Evolutionary conservation across 2,888 invertebrate genomes (phyloP).

Genomic region (Laspeyria flexula): DNA sequence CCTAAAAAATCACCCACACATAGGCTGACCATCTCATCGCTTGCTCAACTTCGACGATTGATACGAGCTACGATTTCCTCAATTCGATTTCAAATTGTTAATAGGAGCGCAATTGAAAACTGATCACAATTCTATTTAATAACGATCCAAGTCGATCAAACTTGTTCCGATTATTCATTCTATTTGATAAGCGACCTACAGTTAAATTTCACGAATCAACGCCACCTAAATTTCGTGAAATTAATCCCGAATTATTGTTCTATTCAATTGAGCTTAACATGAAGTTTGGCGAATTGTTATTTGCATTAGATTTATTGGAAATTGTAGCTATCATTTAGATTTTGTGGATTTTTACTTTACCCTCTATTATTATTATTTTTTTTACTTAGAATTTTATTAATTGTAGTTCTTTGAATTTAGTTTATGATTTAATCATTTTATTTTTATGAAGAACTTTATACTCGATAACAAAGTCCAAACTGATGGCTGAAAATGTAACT

Average conservation of each 20-base stretch:
- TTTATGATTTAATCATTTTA: too few relatives aligned
- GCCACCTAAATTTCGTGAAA: slow-evolving; percentile 2
- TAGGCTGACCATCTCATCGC: too few relatives aligned
- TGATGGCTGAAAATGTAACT: too few relatives aligned
- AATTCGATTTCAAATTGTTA: slow-evolving; percentile 1
- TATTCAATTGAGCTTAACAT: slow-evolving; percentile 8
- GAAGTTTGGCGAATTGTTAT: slow-evolving; percentile 5
- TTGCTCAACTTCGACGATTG: too few relatives aligned
- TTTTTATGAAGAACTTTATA: too few relatives aligned
- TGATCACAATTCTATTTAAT: slow-evolving; percentile 6
- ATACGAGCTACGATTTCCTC: too few relatives aligned
- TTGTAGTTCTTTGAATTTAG: too few relatives aligned
- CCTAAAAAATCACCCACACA: too few relatives aligned
- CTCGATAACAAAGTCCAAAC: too few relatives aligned
- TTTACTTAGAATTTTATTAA: too few relatives aligned
- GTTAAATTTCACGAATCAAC: slow-evolving; percentile 16
- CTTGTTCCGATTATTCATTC: slow-evolving; percentile 21
- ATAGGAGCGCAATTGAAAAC: slow-evolving; percentile 11
- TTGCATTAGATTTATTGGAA: neutral
- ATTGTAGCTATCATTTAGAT: neutral
- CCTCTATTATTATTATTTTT: too few relatives aligned
- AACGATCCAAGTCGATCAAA: slow-evolving; percentile 10
- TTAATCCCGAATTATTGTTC: slow-evolving; percentile 9
- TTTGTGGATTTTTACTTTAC: neutral
- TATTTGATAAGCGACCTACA: slow-evolving; percentile 21